A percentile compares a stretch with the other conserved stretches of the same genome.
Conservation (phyloP, 2,888 invertebrate genomes). For the Agriopis aurantiaria region DNA sequence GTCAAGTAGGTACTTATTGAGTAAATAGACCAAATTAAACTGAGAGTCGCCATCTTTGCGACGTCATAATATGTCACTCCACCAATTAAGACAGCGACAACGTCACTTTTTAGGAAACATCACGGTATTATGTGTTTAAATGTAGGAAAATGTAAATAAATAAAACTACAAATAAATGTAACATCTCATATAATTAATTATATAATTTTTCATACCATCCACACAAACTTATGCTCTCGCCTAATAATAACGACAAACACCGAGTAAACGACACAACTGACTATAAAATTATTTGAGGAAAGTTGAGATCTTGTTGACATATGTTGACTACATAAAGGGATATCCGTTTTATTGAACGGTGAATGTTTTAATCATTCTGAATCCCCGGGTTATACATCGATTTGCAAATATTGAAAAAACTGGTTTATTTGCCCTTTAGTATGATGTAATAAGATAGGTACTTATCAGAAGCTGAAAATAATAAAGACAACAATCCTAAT, state of each 20-base stretch:
- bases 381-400: not conserved
- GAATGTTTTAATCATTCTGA: not conserved
- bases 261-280: slow-evolving; percentile 65
- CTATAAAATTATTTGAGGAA: slow-evolving; percentile 59
- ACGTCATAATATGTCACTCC: no score
- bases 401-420: no score
- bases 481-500: no score
- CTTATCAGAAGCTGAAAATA: no score
- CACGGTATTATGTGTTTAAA: no score
- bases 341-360: slow-evolving; percentile 44
- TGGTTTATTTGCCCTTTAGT: no score
- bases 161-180: slow-evolving; percentile 57
- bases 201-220: slow-evolving; percentile 61
- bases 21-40: no score
- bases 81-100: no score
- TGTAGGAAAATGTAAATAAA: not conserved
- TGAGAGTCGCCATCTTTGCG: no score
- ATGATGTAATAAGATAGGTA: no score
- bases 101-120: no score
- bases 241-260: slow-evolving; percentile 66
- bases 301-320: slow-evolving; percentile 65
- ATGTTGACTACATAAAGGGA: slow-evolving; percentile 52
- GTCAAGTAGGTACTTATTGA: no score
- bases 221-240: slow-evolving; percentile 64
- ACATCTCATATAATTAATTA: slow-evolving; percentile 69